Conservation (phyloP, 2,113 vertebrate genomes). For the Aptenodytes forsteri region DNA sequence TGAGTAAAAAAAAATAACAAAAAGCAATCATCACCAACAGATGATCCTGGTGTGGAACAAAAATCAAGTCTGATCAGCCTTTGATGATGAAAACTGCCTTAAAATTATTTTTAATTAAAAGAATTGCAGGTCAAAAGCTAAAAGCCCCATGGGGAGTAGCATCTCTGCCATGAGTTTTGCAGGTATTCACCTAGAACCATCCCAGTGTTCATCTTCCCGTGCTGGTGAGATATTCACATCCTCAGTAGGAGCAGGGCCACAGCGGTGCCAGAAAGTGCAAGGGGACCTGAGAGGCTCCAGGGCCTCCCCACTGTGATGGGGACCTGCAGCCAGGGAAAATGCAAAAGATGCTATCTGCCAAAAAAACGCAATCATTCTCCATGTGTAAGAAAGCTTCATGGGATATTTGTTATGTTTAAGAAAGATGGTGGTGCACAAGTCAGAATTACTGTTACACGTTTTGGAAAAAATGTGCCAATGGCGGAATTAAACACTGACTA, state of each 20-base stretch:
- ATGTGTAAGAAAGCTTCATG: neutral
- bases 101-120: neutral
- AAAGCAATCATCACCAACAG: neutral
- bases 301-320: rapidly evolving
- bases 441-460: neutral
- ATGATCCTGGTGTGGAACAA: neutral
- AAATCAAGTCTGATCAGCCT: neutral
- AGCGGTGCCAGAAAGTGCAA: neutral
- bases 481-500: neutral
- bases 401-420: neutral
- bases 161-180: neutral
- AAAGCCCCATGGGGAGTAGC: neutral
- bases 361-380: rapidly evolving
- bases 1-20: neutral
- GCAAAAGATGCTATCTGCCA: neutral
- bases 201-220: neutral
- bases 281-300: neutral
- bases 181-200: neutral
- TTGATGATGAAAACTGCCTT: neutral
- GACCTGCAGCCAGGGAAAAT: neutral
- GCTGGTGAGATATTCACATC: neutral
- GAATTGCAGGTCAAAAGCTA: neutral
- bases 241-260: neutral
- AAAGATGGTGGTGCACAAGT: neutral
- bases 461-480: neutral